These are phyloP conservation scores for Oxycera nigricornis DNA, from an alignment of 2,888 invertebrate species.

Conservation along the genomic window DNA sequence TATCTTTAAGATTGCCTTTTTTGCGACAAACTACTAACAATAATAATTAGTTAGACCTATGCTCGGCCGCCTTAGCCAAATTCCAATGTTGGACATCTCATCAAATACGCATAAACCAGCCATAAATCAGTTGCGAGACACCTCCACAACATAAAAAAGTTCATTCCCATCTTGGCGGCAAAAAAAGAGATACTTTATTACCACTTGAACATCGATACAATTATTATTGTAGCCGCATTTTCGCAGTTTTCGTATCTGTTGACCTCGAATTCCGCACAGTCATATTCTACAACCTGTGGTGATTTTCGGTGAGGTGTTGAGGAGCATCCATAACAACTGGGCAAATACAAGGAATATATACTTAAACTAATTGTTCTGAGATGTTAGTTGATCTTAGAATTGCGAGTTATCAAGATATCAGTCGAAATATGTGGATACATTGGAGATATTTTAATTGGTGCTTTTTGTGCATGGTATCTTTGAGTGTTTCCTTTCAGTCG, in stretches of 20 bases:
- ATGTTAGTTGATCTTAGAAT: slow-evolving; percentile 1
- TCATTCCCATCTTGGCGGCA: not conserved
- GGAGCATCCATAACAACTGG: not conserved
- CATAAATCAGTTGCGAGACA: not conserved
- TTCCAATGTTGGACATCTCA: not conserved
- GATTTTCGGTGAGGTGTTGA: not conserved
- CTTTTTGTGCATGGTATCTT: not conserved
- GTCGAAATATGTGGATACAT: not conserved
- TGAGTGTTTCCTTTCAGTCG: not conserved
- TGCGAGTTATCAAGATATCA: not conserved
- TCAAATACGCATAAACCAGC: not conserved
- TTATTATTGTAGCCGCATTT: not conserved
- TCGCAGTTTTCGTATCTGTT: not conserved
- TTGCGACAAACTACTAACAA: too few relatives aligned
- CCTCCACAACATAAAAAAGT: not conserved
- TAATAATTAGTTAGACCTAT: too few relatives aligned
- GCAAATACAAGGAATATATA: not conserved
- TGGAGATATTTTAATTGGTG: not conserved
- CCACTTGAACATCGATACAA: not conserved
- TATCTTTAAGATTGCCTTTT: too few relatives aligned
- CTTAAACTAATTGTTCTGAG: not conserved
- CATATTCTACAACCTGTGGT: not conserved
- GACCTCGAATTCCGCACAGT: slow-evolving; percentile 22
- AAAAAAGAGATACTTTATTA: not conserved
- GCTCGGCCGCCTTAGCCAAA: too few relatives aligned